Conservation (phyloP, 2,888 invertebrate genomes). For the Epiperipatus broadwayi region DNA sequence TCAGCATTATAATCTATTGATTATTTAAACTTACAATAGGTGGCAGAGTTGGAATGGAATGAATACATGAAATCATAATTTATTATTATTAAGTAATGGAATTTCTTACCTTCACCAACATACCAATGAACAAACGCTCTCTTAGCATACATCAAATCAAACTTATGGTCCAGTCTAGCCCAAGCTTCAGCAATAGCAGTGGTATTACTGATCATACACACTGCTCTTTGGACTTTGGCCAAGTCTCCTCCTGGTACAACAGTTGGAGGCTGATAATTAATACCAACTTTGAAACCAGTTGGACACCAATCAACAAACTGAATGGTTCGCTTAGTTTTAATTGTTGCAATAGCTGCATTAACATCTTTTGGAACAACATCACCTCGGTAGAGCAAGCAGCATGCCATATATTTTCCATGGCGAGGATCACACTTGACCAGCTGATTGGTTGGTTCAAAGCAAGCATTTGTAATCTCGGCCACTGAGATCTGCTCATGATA, state of each 20-base stretch:
- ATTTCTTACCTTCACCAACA: slow-evolving; percentile 20
- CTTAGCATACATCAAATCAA: slow-evolving; percentile 92
- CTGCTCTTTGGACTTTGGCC: slow-evolving; percentile 53
- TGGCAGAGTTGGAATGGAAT: too few species aligned
- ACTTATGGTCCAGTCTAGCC: slow-evolving; percentile 87
- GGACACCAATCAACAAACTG: slow-evolving; percentile 65
- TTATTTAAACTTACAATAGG: too few species aligned
- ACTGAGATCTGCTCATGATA: slow-evolving; percentile 30
- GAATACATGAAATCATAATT: too few species aligned
- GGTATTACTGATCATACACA: slow-evolving; percentile 70
- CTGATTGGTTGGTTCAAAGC: slow-evolving; percentile 33
- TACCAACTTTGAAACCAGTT: slow-evolving; percentile 49
- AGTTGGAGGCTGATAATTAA: slow-evolving; percentile 41
- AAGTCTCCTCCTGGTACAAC: slow-evolving; percentile 47
- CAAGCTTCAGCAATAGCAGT: slow-evolving; percentile 92
- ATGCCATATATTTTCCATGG: slow-evolving; percentile 34
- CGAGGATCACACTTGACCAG: slow-evolving; percentile 33
- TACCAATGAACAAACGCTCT: slow-evolving; percentile 89
- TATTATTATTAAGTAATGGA: too few species aligned
- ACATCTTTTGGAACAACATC: slow-evolving; percentile 39
- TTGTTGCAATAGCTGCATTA: slow-evolving; percentile 45
- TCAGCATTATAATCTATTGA: too few species aligned
- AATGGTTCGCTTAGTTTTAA: slow-evolving; percentile 47
- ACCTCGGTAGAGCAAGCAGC: slow-evolving; percentile 37
- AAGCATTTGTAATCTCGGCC: slow-evolving; percentile 32